Evolutionary conservation across 2,888 invertebrate species (phyloP), one percentile per base, ranked within the genome.

Genomic region (Sceliomorpha sp.): DNA sequence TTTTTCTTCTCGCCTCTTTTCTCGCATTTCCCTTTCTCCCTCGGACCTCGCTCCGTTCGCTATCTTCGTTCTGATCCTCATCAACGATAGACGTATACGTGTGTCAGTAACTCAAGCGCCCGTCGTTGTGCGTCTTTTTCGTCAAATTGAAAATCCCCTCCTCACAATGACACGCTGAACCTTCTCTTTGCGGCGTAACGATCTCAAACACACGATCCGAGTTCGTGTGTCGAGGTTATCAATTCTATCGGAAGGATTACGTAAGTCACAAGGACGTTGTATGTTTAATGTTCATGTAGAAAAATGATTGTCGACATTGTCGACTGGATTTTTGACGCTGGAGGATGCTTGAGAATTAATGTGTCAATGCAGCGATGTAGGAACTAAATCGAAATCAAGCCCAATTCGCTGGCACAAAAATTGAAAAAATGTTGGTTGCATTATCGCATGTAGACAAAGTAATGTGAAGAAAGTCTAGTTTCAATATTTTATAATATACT

Each of bases 61-160:
- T 68, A 63, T 58, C 60, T 68, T 60, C 60, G 50, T 68, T 56
- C 62, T 56, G 68, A 68, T 62, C 62, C 62, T 62, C 68, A 56
- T 62, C 62, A 51, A 60, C 60, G 62, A 56, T 68, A 62, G 56
- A 56, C 40, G 50, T 50, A 39, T 62, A 68, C 70, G 58, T 72
- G 73, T 70, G 73, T 75, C 75, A 70, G n/a, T n/a, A n/a, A n/a
- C 59, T 74, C 69, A 64, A 58, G 63, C 53, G 71, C 58, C 53
- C 50, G 45, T 37, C 56, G 50, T 60, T 56, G 67, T 55, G 60
- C 55, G 60, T 66, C 40, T 45, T 50, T 73, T 70, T 72, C 70
- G 60, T 70, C 76, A 64, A 75, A 78, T 73, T 73, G 68, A 70
- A 75, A 72, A 76, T 63, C 63, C 45, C 14, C 45, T 32, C 42